Percentiles rank a stretch among this genome's conserved stretches.
Evolutionary conservation across 1,140 invertebrate genomes (phyloP).

Genomic region (Agrilus planipennis): DNA sequence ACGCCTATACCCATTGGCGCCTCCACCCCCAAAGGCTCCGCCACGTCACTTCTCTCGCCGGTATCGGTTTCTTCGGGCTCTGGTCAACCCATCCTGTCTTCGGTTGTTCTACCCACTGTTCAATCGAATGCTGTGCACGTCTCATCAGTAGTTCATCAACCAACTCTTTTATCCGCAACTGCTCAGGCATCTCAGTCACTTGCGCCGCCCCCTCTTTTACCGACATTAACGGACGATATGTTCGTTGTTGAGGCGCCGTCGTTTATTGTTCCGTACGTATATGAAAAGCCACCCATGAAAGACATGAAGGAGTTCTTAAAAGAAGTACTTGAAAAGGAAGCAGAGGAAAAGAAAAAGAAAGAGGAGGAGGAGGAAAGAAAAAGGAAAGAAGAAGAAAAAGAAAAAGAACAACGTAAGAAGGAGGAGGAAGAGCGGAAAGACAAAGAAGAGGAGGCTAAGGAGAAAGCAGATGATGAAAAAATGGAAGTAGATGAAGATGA

Average conservation of each 20-base stretch:
- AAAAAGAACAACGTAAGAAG: constrained; percentile 22
- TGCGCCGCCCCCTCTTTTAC: constrained; percentile 47
- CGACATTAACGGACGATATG: constrained; percentile 77
- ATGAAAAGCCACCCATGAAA: constrained; percentile 72
- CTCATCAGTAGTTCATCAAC: no score
- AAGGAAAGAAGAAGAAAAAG: constrained; percentile 29
- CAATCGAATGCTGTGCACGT: not conserved
- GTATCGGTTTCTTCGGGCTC: constrained; percentile 16
- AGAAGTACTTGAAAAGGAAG: constrained; percentile 44
- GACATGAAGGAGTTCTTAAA: constrained; percentile 65
- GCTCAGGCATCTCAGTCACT: constrained; percentile 32
- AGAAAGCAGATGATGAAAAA: constrained; percentile 32
- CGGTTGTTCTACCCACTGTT: not conserved
- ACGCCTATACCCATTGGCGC: constrained; percentile 40
- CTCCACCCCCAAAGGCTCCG: constrained; percentile 11
- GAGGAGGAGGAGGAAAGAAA: constrained; percentile 23
- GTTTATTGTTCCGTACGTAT: constrained; percentile 84
- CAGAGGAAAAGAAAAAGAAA: constrained; percentile 23
- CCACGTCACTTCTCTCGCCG: constrained; percentile 13
- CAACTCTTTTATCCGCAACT: no score
- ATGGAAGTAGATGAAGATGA: constrained; percentile 37
- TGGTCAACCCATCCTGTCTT: constrained; percentile 8
- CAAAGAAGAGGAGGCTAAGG: constrained; percentile 34
- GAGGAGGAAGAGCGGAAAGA: constrained; percentile 11
- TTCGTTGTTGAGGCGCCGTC: constrained; percentile 83